Conservation (phyloP, 2,888 invertebrate genomes). For the Leptinotarsa peninsularis region DNA sequence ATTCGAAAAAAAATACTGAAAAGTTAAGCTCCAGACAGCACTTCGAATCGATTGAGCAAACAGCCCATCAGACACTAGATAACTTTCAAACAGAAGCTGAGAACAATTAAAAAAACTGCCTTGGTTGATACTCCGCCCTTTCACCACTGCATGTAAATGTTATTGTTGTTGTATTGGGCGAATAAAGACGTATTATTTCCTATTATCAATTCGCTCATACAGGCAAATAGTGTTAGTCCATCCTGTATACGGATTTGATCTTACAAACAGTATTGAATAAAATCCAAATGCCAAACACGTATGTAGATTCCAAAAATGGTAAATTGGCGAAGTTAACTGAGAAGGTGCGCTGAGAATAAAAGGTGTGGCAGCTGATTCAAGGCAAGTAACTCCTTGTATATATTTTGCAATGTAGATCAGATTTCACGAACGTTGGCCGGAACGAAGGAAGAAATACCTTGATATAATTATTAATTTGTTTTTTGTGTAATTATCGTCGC, state of each 20-base stretch:
- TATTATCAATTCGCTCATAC: neutral
- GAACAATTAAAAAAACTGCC: too few species aligned
- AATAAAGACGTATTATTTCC: too few species aligned
- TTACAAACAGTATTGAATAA: conserved; percentile 31
- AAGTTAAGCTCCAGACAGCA: too few species aligned
- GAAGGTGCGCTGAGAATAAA: conserved; percentile 32
- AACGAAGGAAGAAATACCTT: conserved; percentile 13
- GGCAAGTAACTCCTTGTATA: conserved; percentile 39
- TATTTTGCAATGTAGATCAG: conserved; percentile 42
- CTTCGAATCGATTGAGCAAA: too few species aligned
- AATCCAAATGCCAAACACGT: conserved; percentile 22
- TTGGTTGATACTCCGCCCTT: too few species aligned
- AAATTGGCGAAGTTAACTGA: conserved; percentile 37
- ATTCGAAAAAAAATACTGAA: too few species aligned
- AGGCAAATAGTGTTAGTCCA: neutral
- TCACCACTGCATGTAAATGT: too few species aligned
- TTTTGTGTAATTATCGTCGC: conserved; percentile 6
- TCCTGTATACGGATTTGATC: conserved; percentile 28
- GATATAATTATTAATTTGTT: conserved; percentile 5
- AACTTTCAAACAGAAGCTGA: too few species aligned
- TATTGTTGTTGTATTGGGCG: too few species aligned
- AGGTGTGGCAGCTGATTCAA: conserved; percentile 44
- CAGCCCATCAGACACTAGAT: too few species aligned
- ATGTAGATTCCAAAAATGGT: conserved; percentile 43
- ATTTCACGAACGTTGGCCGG: conserved; percentile 24